Conservation (phyloP, 1,140 invertebrate species). For the Brachionus plicatilis region DNA sequence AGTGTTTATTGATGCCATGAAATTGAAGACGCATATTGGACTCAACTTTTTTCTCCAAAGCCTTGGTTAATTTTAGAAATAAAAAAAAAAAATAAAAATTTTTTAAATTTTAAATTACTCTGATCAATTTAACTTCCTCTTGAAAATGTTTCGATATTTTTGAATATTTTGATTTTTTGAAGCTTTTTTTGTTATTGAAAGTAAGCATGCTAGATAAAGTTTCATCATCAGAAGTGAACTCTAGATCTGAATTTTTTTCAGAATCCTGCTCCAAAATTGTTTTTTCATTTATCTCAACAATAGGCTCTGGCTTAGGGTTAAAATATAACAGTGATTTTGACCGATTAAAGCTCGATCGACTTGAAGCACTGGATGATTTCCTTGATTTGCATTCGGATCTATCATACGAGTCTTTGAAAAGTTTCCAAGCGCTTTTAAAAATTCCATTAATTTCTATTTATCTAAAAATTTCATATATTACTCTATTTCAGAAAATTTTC, state of each 20-base stretch:
- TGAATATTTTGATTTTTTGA: background rate
- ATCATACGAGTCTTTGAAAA: background rate
- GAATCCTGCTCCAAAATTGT: background rate
- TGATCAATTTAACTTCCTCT: background rate
- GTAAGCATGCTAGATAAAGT: background rate
- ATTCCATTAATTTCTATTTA: background rate
- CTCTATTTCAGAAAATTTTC: slow-evolving; percentile 23
- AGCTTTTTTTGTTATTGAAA: background rate
- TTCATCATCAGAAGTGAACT: background rate
- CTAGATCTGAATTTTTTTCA: background rate
- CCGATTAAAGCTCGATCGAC: background rate
- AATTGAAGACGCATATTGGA: background rate
- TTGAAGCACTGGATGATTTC: background rate
- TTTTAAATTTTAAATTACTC: background rate
- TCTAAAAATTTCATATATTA: background rate
- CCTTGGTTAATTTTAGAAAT: background rate
- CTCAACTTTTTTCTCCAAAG: slow-evolving; percentile 28
- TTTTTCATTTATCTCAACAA: background rate
- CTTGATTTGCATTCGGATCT: background rate
- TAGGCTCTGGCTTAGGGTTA: background rate
- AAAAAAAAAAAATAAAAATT: too few relatives aligned
- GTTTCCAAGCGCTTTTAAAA: background rate
- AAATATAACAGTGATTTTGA: background rate
- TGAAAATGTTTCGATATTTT: background rate
- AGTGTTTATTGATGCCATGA: slow-evolving; percentile 16